A percentile compares a stretch with the other conserved stretches of the same genome.
Conservation (phyloP, 1,140 invertebrate genomes). For the Oryctes rhinoceros region DNA sequence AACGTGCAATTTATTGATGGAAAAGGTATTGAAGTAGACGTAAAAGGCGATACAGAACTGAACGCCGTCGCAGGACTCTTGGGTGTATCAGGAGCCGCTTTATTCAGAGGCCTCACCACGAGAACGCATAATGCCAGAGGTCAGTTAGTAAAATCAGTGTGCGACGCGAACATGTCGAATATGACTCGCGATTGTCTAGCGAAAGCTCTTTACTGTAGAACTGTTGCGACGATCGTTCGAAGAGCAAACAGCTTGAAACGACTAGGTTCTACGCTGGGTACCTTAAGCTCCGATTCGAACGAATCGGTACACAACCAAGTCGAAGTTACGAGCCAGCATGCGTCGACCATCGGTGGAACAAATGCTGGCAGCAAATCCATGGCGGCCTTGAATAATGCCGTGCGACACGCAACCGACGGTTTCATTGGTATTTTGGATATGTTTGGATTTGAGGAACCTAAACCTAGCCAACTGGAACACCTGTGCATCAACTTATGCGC, state of each 20-base stretch:
- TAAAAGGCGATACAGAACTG: constrained; percentile 80
- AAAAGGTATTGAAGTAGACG: constrained; percentile 75
- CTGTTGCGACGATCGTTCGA: constrained; percentile 92
- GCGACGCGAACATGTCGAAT: constrained; percentile 85
- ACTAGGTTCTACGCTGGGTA: constrained; percentile 86
- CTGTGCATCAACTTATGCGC: constrained; percentile 94
- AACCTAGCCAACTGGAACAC: constrained; percentile 90
- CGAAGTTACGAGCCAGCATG: constrained; percentile 84
- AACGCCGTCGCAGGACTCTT: constrained; percentile 85
- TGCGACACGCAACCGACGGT: constrained; percentile 91
- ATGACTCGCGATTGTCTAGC: constrained; percentile 88
- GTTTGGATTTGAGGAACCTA: constrained; percentile 95
- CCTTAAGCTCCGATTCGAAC: constrained; percentile 88
- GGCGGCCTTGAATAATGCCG: constrained; percentile 90
- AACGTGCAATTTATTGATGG: constrained; percentile 90
- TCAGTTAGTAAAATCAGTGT: constrained; percentile 84
- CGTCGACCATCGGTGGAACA: constrained; percentile 76
- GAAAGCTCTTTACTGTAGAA: constrained; percentile 92
- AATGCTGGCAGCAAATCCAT: constrained; percentile 87
- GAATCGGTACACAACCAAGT: constrained; percentile 91
- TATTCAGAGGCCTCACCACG: constrained; percentile 84
- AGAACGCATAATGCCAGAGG: constrained; percentile 84
- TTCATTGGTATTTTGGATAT: constrained; percentile 95
- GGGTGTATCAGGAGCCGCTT: constrained; percentile 78
- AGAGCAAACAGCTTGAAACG: constrained; percentile 91